These are phyloP conservation scores for Ectropis grisescens DNA, from an alignment of 1,140 invertebrate genomes.

Conservation along the genomic window DNA sequence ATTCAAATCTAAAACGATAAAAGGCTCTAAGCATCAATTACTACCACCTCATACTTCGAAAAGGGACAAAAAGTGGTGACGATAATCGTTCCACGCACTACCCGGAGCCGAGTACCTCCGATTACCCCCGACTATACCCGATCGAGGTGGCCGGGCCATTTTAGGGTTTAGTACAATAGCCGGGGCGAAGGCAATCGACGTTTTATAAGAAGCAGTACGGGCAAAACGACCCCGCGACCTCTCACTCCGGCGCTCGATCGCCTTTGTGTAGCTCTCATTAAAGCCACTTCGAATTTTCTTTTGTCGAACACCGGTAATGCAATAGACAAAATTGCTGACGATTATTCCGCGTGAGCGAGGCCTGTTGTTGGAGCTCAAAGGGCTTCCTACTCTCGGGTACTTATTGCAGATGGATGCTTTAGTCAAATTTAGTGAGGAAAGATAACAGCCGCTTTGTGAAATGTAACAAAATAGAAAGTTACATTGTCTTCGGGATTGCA, in stretches of 20 bases:
- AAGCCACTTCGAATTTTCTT: constrained; percentile 19
- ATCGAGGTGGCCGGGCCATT: constrained; percentile 21
- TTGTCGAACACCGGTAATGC: constrained; percentile 13
- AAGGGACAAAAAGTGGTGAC: constrained; percentile 27
- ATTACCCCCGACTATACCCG: too few relatives aligned
- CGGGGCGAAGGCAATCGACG: constrained; percentile 27
- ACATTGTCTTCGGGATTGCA: too few relatives aligned
- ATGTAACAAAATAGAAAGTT: too few relatives aligned
- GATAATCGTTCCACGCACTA: constrained; percentile 32
- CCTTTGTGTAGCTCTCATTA: constrained; percentile 23
- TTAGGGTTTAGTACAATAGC: constrained; percentile 28
- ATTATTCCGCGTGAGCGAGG: too few relatives aligned
- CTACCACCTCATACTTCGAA: constrained; percentile 42
- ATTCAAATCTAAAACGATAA: constrained; percentile 13
- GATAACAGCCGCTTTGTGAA: too few relatives aligned
- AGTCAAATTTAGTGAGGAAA: too few relatives aligned
- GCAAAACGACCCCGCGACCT: constrained; percentile 12
- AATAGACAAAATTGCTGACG: background rate
- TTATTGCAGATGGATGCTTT: too few relatives aligned
- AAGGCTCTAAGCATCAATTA: constrained; percentile 34
- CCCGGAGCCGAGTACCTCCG: too few relatives aligned
- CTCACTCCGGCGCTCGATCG: constrained; percentile 12
- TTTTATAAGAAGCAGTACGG: constrained; percentile 25
- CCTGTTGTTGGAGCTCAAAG: too few relatives aligned
- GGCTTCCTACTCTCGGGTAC: too few relatives aligned